Evolutionary conservation across 2,797 vertebrate genomes (phyloP), one percentile per base, ranked within the genome.

Genomic region (Anabacerthia variegaticeps): DNA sequence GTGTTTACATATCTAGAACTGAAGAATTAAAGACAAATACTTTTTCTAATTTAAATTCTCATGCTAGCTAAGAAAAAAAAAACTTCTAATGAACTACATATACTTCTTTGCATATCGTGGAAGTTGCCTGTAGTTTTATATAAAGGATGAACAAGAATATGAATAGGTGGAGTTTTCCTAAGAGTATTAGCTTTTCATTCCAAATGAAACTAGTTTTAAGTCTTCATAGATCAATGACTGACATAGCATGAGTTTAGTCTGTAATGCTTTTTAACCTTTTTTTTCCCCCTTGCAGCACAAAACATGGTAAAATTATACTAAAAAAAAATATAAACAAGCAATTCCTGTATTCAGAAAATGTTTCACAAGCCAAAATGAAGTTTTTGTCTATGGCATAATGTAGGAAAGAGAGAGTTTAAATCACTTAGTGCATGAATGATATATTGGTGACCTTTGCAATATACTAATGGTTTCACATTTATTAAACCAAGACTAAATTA

Each of bases 401-500:
- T 58, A 41, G 54, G 79, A 90, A 59, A 81, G 30, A 39, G 14
- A 80, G 8, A 44, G 2, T 39, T 69, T 74, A 59, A 79, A 85
- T 71, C 15, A 48, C 5, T 44, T 17, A 18, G 15, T 63, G 21
- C 10, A 52, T 69, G 43, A 84, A 71, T 56, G 61, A 69, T 37
- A 63, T 34, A 73, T 76, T 61, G 19, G 19, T 66, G 59, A 87
- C 56, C 34, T 85, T 94, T 82, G 37, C 48, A 74, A 67, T 59
- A 19, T 28, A 56, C 14, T 48, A 81, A 74, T 68, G 17, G 32
- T 41, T 73, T 26, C 30, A 49, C 24, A 69, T 66, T 85, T 77
- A 48, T 85, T 67, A 95, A 81, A 62, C 18, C 49, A 44, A 54
- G 22, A 85, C 13, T 79, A 75, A 93, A 94, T 89, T 67, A 67